Evolutionary conservation across 2,113 vertebrate species (phyloP).

Genomic region (Serinus canaria): DNA sequence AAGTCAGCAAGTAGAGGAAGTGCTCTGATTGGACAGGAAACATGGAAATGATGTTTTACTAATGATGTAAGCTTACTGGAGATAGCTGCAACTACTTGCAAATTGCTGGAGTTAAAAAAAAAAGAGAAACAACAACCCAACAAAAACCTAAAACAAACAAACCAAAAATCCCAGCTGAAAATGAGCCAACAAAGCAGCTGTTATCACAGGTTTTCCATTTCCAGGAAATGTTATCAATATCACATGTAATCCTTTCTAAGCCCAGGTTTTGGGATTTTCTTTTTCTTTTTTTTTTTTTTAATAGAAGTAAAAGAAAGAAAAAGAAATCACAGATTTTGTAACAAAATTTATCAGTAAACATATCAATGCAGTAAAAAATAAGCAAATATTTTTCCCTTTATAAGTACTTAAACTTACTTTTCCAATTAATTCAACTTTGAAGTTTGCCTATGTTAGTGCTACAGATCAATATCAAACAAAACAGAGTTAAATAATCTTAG

Average conservation of each 20-base stretch:
- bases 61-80: constrained; percentile 25
- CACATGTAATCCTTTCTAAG: constrained; percentile 25
- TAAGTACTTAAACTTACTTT: constrained; percentile 9
- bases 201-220: constrained; percentile 26
- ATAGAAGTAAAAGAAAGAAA: constrained; percentile 2
- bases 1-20: not conserved
- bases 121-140: not conserved
- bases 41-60: not conserved
- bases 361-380: not conserved
- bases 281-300: not conserved
- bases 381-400: not conserved
- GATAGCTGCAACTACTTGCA: constrained; percentile 26
- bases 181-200: constrained; percentile 42
- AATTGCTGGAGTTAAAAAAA: not conserved
- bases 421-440: not conserved
- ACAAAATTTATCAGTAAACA: not conserved
- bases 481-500: not conserved
- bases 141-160: not conserved
- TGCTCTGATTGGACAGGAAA: constrained; percentile 30
- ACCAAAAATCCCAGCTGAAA: not conserved
- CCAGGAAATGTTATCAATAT: constrained; percentile 55
- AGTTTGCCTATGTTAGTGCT: not conserved
- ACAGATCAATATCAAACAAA: not conserved
- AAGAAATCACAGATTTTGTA: constrained; percentile 11
- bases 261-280: not conserved